Base-by-base conservation (phyloP, 2,888 invertebrate genomes). In the Dolomedes plantarius region DNA sequence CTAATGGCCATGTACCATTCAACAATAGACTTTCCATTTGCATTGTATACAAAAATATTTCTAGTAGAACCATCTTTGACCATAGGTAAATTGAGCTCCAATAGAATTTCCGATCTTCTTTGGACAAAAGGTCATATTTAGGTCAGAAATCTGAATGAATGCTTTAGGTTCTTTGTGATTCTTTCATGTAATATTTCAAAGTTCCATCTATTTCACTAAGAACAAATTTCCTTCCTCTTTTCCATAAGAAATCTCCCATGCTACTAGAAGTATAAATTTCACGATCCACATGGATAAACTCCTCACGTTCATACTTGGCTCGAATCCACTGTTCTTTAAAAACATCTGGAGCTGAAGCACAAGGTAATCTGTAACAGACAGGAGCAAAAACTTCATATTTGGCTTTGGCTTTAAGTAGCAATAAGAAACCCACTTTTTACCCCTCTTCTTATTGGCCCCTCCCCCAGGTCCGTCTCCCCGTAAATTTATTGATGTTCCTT, bases 291-390 rank as follows among this genome's bases (percentile, higher is more conserved):
- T 95, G 94, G 89, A 94, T 94, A 91, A 97, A 97, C 90, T 97
- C 97, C 92, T 95, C 95, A 77, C 97, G 93, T 91, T 96, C 94
- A 91, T 97, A 97, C 92, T 97, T 97, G 6, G 96, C 96, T 89
- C 95, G 93, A 88, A 97, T 97, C 96, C 96, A 97, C 91, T 97
- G 97, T 90, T 96, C 96, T 85, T 96, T 93, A 78, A 97, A 92
- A 67, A 97, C 95, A 91, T 95, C 95, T 89, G 96, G 95, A 91
- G 95, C 95, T 90, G 93, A 93, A 90, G 94, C 94, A 88, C 92
- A 94, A 0, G 97, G 97, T 90, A 94, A 93, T 91, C 95, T 93
- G 91, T 97, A 97, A 91, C 95, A 96, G 0, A 95, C 93, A 0
- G 97, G 97, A 2, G 97, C 95, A 89, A 95, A 92, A 90, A 95